Conservation (phyloP, 92 coral and sea anemone species). For the Desmophyllum pertusum region DNA sequence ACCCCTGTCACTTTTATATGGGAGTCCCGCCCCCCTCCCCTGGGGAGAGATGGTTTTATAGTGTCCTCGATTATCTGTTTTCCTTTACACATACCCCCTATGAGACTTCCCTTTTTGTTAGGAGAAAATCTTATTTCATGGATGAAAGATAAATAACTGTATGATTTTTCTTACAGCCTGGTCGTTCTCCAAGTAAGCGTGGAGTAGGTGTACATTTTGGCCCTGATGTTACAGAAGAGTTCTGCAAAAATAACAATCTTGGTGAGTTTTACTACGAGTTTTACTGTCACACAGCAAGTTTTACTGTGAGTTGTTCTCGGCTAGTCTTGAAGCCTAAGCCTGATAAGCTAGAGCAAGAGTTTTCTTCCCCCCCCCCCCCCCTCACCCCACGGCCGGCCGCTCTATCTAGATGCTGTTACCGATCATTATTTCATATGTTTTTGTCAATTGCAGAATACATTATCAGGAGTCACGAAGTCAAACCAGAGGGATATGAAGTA, state of each 20-base stretch:
- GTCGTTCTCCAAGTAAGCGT: constrained; percentile 93
- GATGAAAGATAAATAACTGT: background rate
- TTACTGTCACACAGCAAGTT: too few species aligned
- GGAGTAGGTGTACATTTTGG: constrained; percentile 98
- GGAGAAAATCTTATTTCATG: background rate
- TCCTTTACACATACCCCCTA: background rate
- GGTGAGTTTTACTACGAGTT: constrained; percentile 80
- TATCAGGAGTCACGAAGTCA: constrained; percentile 98
- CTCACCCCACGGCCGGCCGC: background rate
- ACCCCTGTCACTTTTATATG: too few species aligned
- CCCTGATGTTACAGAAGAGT: constrained; percentile 89
- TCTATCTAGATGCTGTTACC: background rate
- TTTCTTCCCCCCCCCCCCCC: too few species aligned
- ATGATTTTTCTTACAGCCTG: constrained; percentile 71
- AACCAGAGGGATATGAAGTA: constrained; percentile 93
- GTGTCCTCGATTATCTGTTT: background rate
- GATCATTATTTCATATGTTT: background rate
- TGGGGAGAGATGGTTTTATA: background rate
- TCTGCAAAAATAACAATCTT: constrained; percentile 81
- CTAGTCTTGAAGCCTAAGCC: too few species aligned
- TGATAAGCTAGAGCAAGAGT: too few species aligned
- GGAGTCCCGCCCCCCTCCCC: too few species aligned
- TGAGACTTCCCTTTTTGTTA: background rate
- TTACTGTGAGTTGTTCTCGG: too few species aligned
- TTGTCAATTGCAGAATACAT: constrained; percentile 73